Evolutionary conservation across 64 coral and sea anemone genomes (phyloP), one percentile per base, ranked within the genome.

Genomic region (Porites lutea): DNA sequence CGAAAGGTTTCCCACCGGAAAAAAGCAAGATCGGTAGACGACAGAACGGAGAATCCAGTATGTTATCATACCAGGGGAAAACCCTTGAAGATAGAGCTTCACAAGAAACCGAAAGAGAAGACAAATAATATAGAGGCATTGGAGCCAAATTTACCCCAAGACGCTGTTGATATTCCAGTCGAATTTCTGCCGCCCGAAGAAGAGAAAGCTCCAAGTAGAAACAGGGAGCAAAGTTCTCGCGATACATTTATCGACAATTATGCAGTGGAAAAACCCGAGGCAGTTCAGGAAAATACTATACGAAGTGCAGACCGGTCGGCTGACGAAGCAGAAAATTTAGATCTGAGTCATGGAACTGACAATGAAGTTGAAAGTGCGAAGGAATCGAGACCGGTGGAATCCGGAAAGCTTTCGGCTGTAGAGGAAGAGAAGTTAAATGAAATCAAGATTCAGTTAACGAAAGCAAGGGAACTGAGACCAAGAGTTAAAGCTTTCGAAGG

Each of bases 401-500:
- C 37, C 16, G 70, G 65, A 59, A 65, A 44, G 13, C 12, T 8
- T 3, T 48, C 49, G 43, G 19, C 57, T 4, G 27, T 37, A 37
- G 59, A 92, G 13, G 55, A 82, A 13, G 8, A 37, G 55, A 94
- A 89, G 44, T 48, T 94, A 6, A 46, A 60, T 12, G 70, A 47
- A 22, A 94, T 94, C 52, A 73, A 84, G 43, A 58, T 20, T 83
- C 77, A 89, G 72, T 65, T 94, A 23, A 15, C 21, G 45, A 89
- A 57, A 84, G 87, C 92, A 10, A 76, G 61, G 18, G 78, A 75
- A 82, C 92, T 94, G 2, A 10, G 50, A 18, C 52, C 49, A 23
- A 77, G 92, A 68, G 79, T 94, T 14, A 22, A 68, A n/a, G 81
- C 23, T 14, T 94, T 94, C 54, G n/a, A 54, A 74, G 92, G 92